A percentile compares a stretch with the other conserved stretches of the same genome.
phyloP scores from a whole-genome alignment of 2,888 invertebrate species.

The Marasmarcha lunaedactyla region DNA sequence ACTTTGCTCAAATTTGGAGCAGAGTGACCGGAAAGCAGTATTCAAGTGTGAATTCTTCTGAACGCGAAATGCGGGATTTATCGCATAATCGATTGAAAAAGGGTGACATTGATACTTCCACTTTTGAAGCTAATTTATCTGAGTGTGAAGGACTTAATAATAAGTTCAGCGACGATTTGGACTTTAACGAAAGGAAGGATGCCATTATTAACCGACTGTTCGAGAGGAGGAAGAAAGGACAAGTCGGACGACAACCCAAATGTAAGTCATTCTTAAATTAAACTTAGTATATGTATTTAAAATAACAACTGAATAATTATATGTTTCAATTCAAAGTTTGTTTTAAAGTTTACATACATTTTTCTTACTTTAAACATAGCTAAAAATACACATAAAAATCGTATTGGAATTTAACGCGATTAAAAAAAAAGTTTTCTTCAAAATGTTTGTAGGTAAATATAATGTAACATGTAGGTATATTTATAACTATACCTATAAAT shows the following conservation, averaged over 20 bases:
- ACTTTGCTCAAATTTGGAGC: constrained; percentile 71
- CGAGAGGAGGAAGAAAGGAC: constrained; percentile 39
- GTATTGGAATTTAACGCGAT: too few relatives aligned
- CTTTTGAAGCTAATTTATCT: constrained; percentile 37
- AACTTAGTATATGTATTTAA: constrained; percentile 5
- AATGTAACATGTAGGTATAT: too few relatives aligned
- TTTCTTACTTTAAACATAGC: too few relatives aligned
- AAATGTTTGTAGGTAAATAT: too few relatives aligned
- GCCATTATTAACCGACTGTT: constrained; percentile 53
- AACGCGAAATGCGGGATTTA: constrained; percentile 41
- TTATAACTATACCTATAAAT: too few relatives aligned
- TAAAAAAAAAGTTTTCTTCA: too few relatives aligned
- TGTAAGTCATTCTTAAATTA: constrained; percentile 38
- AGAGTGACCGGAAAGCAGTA: constrained; percentile 65
- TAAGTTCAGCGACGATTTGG: constrained; percentile 41
- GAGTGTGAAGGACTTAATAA: constrained; percentile 51
- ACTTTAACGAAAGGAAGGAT: constrained; percentile 41
- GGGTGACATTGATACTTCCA: constrained; percentile 33
- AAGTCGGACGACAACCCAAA: constrained; percentile 44
- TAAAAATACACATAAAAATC: too few relatives aligned
- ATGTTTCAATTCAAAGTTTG: too few relatives aligned
- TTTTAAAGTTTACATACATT: too few relatives aligned
- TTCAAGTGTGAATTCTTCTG: constrained; percentile 58
- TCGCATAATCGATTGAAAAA: constrained; percentile 36
- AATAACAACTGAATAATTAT: too few relatives aligned